Base-by-base conservation (phyloP, 2,113 vertebrate genomes). In the Saguinus midas region DNA sequence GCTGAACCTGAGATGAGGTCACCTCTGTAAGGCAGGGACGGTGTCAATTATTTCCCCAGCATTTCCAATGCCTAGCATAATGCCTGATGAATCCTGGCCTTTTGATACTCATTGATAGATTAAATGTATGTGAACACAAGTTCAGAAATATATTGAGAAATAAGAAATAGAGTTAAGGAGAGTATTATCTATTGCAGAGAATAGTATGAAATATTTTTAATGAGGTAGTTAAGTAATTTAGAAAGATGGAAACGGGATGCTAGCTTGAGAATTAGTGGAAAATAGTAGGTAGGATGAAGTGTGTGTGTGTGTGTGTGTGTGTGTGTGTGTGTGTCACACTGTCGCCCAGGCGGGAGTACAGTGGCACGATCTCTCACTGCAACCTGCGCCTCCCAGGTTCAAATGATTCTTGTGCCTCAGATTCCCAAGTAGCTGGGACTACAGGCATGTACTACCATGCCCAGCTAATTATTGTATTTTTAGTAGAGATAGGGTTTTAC, bases 201-300 rank as follows among this genome's bases (percentile, higher is more conserved):
- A 70, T 43, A 48, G 32, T 78, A 9, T n/a, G 40, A 75, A n/a
- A 32, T 72, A 45, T 64, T 90, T 55, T 40, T 18, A 21, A 10
- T 57, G 40, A 89, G 37, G 12, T 68, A 13, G 18, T 70, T 78
- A 40, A 64, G 35, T 89, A 70, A 86, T 37, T 88, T 94, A 81
- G 70, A 87, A 93, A 75, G 66, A 52, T 64, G 35, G 27, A 86
- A 91, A 50, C 86, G 45, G 21, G 18, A 43, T 86, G 25, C 27
- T 55, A 48, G 29, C 40, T 94, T 95, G 12, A 29, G 61, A 79
- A 64, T 70, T 17, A 21, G 25, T 73, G 12, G n/a, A 27, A 93
- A 93, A 13, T 50, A 27, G 79, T 76, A 52, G 48, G n/a, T 40
- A 70, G 85, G 90, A 85, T 61, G 81, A 88, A 88, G n/a, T n/a